These are phyloP conservation scores for Hyles euphorbiae DNA, from an alignment of 1,140 invertebrate genomes.

Conservation along the genomic window DNA sequence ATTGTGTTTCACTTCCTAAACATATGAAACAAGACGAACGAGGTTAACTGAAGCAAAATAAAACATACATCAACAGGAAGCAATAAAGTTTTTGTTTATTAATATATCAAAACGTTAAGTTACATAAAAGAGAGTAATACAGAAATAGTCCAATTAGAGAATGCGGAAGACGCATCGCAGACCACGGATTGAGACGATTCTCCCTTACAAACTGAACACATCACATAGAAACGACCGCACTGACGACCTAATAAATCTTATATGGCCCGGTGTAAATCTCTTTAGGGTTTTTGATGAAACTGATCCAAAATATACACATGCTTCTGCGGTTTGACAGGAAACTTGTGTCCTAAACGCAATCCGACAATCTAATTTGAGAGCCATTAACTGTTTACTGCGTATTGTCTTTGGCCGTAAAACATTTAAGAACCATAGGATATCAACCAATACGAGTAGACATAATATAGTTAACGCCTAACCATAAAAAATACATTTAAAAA, in stretches of 20 bases:
- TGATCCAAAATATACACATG: slow-evolving; percentile 10
- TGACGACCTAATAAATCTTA: slow-evolving; percentile 26
- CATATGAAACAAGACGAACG: not conserved
- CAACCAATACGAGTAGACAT: too few relatives aligned
- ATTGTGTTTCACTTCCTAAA: not conserved
- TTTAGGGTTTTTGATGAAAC: slow-evolving; percentile 12
- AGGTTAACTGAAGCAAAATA: slow-evolving; percentile 11
- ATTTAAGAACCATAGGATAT: too few relatives aligned
- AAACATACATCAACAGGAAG: slow-evolving; percentile 25
- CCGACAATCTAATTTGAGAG: not conserved
- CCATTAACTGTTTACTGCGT: too few relatives aligned
- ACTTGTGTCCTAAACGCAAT: slow-evolving; percentile 17
- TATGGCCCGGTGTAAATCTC: slow-evolving; percentile 16
- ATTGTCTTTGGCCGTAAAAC: too few relatives aligned
- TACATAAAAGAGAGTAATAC: slow-evolving; percentile 41
- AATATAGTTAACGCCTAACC: too few relatives aligned
- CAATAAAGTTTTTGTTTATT: slow-evolving; percentile 26
- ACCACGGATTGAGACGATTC: slow-evolving; percentile 16
- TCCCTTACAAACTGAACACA: slow-evolving; percentile 28
- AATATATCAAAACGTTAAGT: slow-evolving; percentile 22
- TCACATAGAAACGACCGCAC: slow-evolving; percentile 15
- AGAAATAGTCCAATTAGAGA: slow-evolving; percentile 47
- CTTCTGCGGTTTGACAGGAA: slow-evolving; percentile 22
- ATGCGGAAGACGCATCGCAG: slow-evolving; percentile 53
- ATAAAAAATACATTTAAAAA: too few relatives aligned